A percentile compares a stretch with the other conserved stretches of the same genome.
Evolutionary conservation across 1,140 invertebrate species (phyloP).

Genomic region (Ceratina calcarata): DNA sequence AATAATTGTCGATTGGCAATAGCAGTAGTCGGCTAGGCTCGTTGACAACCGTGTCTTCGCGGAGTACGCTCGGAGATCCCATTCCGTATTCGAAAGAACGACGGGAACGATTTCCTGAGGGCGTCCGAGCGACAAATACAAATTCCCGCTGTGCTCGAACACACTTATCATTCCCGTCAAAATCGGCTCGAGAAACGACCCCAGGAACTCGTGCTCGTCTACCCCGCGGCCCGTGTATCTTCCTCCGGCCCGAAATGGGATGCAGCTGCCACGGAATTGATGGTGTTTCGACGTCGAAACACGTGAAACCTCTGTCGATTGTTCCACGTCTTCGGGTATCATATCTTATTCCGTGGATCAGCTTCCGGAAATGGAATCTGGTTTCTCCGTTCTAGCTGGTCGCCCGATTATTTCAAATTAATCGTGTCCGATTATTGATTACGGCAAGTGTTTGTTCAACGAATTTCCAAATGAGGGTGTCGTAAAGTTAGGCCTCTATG

Average conservation of each 20-base stretch:
- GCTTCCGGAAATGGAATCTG: background rate
- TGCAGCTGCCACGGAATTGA: constrained; percentile 21
- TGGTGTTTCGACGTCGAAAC: constrained; percentile 45
- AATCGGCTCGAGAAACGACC: constrained; percentile 18
- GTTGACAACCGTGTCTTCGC: too few species aligned
- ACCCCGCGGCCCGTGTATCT: constrained; percentile 37
- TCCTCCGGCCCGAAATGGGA: background rate
- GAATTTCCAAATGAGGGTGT: too few species aligned
- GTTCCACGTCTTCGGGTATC: constrained; percentile 39
- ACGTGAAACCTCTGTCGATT: constrained; percentile 55
- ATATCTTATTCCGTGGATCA: background rate
- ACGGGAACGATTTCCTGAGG: constrained; percentile 37
- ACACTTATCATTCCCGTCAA: constrained; percentile 38
- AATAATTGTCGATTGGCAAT: too few species aligned
- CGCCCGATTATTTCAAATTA: too few species aligned
- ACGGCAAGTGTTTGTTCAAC: too few species aligned
- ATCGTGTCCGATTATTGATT: too few species aligned
- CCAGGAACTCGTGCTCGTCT: constrained; percentile 20
- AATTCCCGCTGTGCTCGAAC: constrained; percentile 30
- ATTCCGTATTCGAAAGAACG: constrained; percentile 7
- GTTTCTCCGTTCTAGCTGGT: background rate
- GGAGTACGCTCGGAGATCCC: too few species aligned
- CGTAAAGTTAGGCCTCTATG: too few species aligned
- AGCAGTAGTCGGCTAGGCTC: too few species aligned
- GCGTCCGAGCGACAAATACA: constrained; percentile 38